phyloP scores from a whole-genome alignment of 2,888 invertebrate genomes.

The Apamea epomidion region DNA sequence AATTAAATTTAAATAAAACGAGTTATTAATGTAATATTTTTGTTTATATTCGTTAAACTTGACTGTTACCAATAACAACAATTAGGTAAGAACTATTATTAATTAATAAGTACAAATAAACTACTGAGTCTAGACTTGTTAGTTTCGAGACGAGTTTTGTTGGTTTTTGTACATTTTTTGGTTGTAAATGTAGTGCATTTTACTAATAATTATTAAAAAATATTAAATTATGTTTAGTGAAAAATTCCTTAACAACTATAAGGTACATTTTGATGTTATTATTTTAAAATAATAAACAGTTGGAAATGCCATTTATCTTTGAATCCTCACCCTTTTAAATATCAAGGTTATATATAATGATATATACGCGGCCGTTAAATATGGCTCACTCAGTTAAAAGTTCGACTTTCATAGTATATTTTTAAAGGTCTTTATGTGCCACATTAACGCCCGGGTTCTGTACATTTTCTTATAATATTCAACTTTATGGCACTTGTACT shows the following conservation, averaged over 20 bases:
- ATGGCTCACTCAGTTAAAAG: neutral
- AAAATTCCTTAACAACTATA: constrained; percentile 31
- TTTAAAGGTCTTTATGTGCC: neutral
- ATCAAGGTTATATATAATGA: neutral
- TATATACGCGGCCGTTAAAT: neutral
- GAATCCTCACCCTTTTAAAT: neutral
- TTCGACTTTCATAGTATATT: neutral
- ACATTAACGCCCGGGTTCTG: neutral
- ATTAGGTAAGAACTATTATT: constrained; percentile 56
- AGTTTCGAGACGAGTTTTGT: constrained; percentile 26
- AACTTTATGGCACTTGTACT: neutral
- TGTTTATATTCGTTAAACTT: constrained; percentile 53
- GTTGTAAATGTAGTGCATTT: constrained; percentile 41
- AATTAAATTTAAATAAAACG: constrained; percentile 32
- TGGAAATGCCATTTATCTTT: constrained; percentile 29
- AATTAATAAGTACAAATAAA: constrained; percentile 63
- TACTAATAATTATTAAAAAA: constrained; percentile 42
- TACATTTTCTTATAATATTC: neutral
- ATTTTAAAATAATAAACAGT: constrained; percentile 39
- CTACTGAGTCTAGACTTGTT: constrained; percentile 22
- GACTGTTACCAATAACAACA: constrained; percentile 69
- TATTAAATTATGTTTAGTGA: constrained; percentile 43
- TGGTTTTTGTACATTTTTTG: constrained; percentile 47
- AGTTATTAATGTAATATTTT: constrained; percentile 38
- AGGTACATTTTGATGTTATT: constrained; percentile 39